These are phyloP conservation scores for Eulemur mongoz DNA, from an alignment of 2,797 vertebrate genomes.

Conservation along the genomic window DNA sequence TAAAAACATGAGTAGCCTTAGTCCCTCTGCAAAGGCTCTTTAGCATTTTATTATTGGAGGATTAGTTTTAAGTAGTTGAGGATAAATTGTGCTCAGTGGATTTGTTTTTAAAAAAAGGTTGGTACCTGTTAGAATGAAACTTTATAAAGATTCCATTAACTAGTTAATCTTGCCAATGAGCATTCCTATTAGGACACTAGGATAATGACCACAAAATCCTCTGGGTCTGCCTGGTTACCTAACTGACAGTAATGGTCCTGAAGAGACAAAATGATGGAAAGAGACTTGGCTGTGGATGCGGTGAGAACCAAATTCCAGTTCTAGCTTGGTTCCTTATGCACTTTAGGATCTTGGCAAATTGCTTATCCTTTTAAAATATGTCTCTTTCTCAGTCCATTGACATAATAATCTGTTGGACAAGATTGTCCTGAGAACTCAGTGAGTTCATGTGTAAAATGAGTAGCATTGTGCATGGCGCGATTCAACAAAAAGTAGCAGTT, in stretches of 20 bases:
- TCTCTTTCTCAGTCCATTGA: background rate
- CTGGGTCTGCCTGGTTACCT: background rate
- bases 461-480: background rate
- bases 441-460: background rate
- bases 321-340: background rate
- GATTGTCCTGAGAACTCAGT: background rate
- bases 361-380: background rate
- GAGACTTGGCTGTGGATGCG: background rate
- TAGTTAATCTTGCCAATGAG: background rate
- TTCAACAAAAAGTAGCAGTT: background rate
- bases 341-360: background rate
- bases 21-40: background rate
- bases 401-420: background rate
- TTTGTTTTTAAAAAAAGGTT: background rate
- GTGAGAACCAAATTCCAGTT: background rate
- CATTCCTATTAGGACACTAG: background rate
- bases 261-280: background rate
- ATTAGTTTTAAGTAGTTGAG: background rate
- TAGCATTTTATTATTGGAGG: background rate
- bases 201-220: background rate
- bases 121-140: background rate
- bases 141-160: background rate
- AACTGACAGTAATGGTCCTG: background rate
- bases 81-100: constrained; percentile 5
- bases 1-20: background rate